A percentile compares a stretch with the other conserved stretches of the same genome.
phyloP scores from a whole-genome alignment of 1,140 invertebrate species.

The Aphaenogaster ashmeadi region DNA sequence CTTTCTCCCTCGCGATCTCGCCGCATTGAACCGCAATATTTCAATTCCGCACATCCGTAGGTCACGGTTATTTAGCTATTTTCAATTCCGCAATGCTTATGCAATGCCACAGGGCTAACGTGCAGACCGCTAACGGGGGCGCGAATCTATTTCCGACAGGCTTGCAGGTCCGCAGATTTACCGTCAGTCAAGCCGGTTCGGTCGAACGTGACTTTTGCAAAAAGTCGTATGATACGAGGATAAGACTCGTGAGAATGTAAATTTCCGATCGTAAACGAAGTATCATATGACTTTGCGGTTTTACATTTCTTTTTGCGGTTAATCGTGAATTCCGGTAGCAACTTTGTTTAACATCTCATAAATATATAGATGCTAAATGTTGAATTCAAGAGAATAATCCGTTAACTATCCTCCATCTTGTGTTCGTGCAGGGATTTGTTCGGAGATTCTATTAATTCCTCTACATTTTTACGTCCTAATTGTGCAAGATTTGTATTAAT shows the following conservation, averaged over 20 bases:
- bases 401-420: background rate
- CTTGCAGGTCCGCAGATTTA: constrained; percentile 64
- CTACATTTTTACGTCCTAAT: background rate
- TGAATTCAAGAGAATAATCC: background rate
- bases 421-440: background rate
- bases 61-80: constrained; percentile 83
- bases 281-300: background rate
- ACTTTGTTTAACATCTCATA: background rate
- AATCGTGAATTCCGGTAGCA: background rate
- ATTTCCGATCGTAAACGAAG: background rate
- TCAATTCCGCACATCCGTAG: constrained; percentile 69
- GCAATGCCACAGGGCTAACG: constrained; percentile 79
- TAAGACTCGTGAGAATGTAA: constrained; percentile 15
- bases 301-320: background rate
- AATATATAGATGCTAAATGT: background rate
- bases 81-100: constrained; percentile 79
- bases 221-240: constrained; percentile 25
- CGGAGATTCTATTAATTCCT: background rate
- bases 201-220: constrained; percentile 50
- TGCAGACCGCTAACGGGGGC: constrained; percentile 77
- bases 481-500: background rate
- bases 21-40: constrained; percentile 34
- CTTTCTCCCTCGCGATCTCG: background rate
- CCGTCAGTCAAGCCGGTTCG: constrained; percentile 55
- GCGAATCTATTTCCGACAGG: constrained; percentile 82